These are phyloP conservation scores for Drosophila parabipectinata DNA, from an alignment of 1,140 invertebrate genomes.

Conservation along the genomic window DNA sequence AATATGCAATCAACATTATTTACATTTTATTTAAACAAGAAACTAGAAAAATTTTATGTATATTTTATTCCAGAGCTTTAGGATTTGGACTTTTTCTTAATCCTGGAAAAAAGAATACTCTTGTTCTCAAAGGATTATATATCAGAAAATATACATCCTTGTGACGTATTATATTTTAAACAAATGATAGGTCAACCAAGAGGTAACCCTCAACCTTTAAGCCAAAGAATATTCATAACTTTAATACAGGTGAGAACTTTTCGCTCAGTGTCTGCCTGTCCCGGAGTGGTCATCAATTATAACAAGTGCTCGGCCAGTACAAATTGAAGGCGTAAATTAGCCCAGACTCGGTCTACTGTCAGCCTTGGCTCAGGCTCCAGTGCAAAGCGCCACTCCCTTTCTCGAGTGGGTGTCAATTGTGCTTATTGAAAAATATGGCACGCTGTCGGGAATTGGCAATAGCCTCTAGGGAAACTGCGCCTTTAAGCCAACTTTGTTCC, in stretches of 20 bases:
- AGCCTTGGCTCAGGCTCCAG: conserved; percentile 29
- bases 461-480: conserved; percentile 7
- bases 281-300: conserved; percentile 67
- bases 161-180: no score
- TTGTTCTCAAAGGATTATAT: no score
- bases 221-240: background rate
- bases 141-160: no score
- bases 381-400: conserved; percentile 2
- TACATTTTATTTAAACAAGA: background rate
- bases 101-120: no score
- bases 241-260: background rate
- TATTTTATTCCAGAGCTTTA: no score
- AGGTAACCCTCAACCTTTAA: background rate
- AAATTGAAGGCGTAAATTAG: conserved; percentile 76
- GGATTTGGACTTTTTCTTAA: no score
- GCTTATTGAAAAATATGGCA: conserved; percentile 70
- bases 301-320: conserved; percentile 59
- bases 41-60: background rate
- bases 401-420: conserved; percentile 54
- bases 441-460: conserved; percentile 29
- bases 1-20: background rate
- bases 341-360: conserved; percentile 20
- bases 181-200: background rate
- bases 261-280: conserved; percentile 11
- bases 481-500: conserved; percentile 30